phyloP scores from a whole-genome alignment of 2,113 vertebrate species.

The Gnathonemus longibarbis region DNA sequence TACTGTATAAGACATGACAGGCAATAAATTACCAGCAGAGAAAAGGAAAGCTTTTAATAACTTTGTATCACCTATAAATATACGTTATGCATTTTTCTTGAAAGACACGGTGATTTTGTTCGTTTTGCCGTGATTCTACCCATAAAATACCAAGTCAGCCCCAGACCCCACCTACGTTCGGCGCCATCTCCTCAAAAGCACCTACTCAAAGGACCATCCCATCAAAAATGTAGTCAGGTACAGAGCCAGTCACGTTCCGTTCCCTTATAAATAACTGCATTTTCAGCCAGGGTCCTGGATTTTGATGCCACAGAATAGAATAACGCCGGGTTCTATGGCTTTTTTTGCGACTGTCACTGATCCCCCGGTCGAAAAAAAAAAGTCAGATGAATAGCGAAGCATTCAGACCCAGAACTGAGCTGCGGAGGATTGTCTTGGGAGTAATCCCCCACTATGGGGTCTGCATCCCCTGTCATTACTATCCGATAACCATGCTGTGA shows the following conservation, averaged over 20 bases:
- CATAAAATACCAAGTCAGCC: not conserved
- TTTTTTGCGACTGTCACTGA: conserved; percentile 18
- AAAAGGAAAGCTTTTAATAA: conserved; percentile 1
- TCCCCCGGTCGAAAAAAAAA: conserved; percentile 43
- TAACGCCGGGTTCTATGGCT: conserved; percentile 49
- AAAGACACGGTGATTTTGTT: not conserved
- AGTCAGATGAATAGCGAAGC: conserved; percentile 56
- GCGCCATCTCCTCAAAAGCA: not conserved
- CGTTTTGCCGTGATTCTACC: not conserved
- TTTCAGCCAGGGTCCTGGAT: conserved; percentile 45
- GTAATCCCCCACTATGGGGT: conserved; percentile 69
- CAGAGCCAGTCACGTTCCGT: conserved; percentile 50
- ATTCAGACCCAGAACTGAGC: conserved; percentile 57
- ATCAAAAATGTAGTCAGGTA: conserved; percentile 55
- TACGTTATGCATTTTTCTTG: not conserved
- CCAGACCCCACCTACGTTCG: not conserved
- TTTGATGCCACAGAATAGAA: conserved; percentile 38
- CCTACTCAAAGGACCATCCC: conserved; percentile 42
- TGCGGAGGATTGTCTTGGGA: conserved; percentile 52
- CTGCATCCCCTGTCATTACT: conserved; percentile 65
- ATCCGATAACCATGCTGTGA: conserved; percentile 60
- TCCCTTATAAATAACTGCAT: conserved; percentile 54
- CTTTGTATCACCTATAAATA: not conserved
- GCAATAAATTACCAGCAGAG: not conserved
- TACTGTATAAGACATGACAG: not conserved